Evolutionary conservation across 2,113 vertebrate species (phyloP), one percentile per base, ranked within the genome.

Genomic region (Chaetodon auriga): DNA sequence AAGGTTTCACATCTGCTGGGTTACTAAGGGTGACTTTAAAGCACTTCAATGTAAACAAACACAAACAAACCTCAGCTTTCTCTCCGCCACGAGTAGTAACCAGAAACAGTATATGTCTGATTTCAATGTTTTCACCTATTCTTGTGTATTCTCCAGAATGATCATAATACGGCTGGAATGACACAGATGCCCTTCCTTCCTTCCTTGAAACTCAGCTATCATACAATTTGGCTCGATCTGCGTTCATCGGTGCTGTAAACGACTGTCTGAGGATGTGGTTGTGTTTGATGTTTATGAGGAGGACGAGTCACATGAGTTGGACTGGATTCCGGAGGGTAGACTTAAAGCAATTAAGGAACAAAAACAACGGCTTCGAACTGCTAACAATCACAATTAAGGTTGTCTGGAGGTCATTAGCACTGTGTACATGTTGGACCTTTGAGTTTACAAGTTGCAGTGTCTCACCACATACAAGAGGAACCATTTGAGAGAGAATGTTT

Each of bases 391-490:
- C 89, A 93, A 87, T 89, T 93, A 90, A 80, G 83, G 74, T 81
- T 79, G 85, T 88, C 89, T 92, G 88, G 86, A 85, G 91, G 89
- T 90, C 83, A 83, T 90, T 91, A 91, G 87, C 81, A 81, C 51
- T 64, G 76, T 70, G 75, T 90, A 81, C 81, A 91, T 69, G 85
- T 88, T 66, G 65, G 54, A 72, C 57, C 66, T 87, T 36, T 75
- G 75, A 85, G 69, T 91, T 92, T 89, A 90, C 85, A 62, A 89
- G 82, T 81, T 68, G 77, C 69, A 68, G 43, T 61, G 87, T 85
- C 82, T 89, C 75, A 83, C 79, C 75, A 70, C 78, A 87, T 73
- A 93, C 87, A 83, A 78, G 78, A 78, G 65, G 63, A 87, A 86
- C 66, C 2, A 23, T 80, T 76, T 86, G 49, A 55, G 68, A 58